phyloP scores from a whole-genome alignment of 2,888 invertebrate species.

The Xanthostigma xanthostigma region DNA sequence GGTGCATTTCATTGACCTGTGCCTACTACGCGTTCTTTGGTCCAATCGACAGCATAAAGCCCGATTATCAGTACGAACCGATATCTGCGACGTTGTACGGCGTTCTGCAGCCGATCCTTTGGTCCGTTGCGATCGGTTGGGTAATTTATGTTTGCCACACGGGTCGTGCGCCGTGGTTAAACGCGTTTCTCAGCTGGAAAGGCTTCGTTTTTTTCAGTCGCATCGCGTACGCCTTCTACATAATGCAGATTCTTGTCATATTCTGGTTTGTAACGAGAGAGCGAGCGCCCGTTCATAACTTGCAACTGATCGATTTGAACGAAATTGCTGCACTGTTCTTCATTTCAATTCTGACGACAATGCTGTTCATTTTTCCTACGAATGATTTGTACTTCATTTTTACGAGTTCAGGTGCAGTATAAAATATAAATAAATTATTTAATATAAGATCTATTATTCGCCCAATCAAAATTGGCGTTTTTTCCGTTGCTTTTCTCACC shows the following conservation, averaged over 20 bases:
- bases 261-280: slow-evolving; percentile 3
- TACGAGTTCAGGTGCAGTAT: neutral
- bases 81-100: slow-evolving; percentile 4
- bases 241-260: slow-evolving; percentile 8
- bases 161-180: slow-evolving; percentile 4
- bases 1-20: slow-evolving; percentile 1
- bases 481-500: too few species aligned
- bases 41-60: neutral
- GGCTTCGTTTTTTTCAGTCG: slow-evolving; percentile 6
- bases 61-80: slow-evolving; percentile 1
- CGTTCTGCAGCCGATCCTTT: slow-evolving; percentile 5
- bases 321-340: neutral
- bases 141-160: slow-evolving; percentile 6
- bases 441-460: too few species aligned
- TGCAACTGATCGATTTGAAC: neutral
- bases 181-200: slow-evolving; percentile 7
- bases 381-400: neutral
- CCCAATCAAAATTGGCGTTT: too few species aligned
- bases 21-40: slow-evolving; percentile 6
- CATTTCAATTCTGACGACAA: neutral
- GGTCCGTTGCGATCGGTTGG: slow-evolving; percentile 8
- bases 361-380: neutral
- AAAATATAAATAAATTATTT: too few species aligned
- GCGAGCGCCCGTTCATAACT: neutral
- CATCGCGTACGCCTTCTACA: slow-evolving; percentile 7